A percentile compares a stretch with the other conserved stretches of the same genome.
Conservation (phyloP, 2,113 vertebrate species). For the Sebastes fasciatus region DNA sequence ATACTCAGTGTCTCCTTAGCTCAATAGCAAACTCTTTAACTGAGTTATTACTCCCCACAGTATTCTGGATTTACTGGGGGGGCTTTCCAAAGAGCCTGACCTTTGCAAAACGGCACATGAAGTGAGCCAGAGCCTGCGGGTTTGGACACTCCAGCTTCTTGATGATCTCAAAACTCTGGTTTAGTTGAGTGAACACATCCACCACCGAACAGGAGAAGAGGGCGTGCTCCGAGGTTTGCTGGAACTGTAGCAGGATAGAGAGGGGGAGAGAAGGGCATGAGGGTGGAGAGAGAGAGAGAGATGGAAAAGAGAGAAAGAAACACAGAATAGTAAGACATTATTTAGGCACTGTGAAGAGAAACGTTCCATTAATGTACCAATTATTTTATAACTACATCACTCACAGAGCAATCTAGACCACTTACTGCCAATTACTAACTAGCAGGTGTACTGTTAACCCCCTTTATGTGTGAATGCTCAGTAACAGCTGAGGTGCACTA, state of each 20-base stretch:
- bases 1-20: constrained; percentile 15
- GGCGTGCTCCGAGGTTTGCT: constrained; percentile 97
- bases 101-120: constrained; percentile 99
- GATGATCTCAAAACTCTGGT: constrained; percentile 99
- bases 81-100: constrained; percentile 77
- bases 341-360: not conserved
- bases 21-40: constrained; percentile 56
- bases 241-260: constrained; percentile 86
- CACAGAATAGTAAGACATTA: constrained; percentile 8
- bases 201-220: constrained; percentile 99
- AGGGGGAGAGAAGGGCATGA: not conserved
- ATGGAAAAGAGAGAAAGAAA: not conserved
- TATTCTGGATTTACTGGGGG: constrained; percentile 7
- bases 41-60: constrained; percentile 24
- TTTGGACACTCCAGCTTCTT: constrained; percentile 98
- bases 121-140: constrained; percentile 96
- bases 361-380: not conserved
- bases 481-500: not conserved
- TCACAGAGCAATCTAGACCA: constrained; percentile 5
- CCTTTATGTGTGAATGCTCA: not conserved
- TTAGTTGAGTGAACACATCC: constrained; percentile 98
- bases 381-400: not conserved
- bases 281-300: not conserved
- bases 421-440: not conserved
- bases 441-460: constrained; percentile 12